Evolutionary conservation across 2,888 invertebrate species (phyloP).

Genomic region (Subacronicta megacephala): DNA sequence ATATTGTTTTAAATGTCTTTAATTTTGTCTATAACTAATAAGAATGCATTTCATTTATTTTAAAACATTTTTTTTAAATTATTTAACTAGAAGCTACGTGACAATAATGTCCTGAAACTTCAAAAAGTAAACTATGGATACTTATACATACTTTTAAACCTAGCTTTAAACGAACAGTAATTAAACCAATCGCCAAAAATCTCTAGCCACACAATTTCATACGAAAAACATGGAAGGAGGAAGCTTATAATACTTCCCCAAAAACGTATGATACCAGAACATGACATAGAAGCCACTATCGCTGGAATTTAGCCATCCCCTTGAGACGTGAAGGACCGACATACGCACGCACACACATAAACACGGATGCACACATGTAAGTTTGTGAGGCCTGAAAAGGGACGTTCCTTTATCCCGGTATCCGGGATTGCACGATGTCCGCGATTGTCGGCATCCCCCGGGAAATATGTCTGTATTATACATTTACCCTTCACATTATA

Average conservation of each 20-base stretch:
- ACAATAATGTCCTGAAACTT: too few species aligned
- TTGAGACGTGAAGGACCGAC: slow-evolving; percentile 26
- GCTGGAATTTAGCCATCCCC: slow-evolving; percentile 33
- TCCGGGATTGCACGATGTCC: slow-evolving; percentile 41
- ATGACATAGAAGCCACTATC: slow-evolving; percentile 31
- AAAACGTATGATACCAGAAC: slow-evolving; percentile 27
- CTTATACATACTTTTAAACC: too few species aligned
- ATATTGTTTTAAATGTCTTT: too few species aligned
- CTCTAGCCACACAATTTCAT: too few species aligned
- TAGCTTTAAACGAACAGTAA: too few species aligned
- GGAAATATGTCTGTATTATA: slow-evolving; percentile 47
- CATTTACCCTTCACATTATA: slow-evolving; percentile 49
- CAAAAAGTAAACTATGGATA: too few species aligned
- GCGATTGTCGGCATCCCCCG: slow-evolving; percentile 37
- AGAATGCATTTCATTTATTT: too few species aligned
- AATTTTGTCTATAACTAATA: too few species aligned
- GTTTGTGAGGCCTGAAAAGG: slow-evolving; percentile 33
- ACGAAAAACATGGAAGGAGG: neutral
- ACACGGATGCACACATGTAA: slow-evolving; percentile 9
- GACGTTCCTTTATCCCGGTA: slow-evolving; percentile 39
- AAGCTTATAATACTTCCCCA: slow-evolving; percentile 22
- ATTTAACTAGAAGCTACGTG: too few species aligned
- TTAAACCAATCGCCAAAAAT: too few species aligned
- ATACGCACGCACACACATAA: neutral
- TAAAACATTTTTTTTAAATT: too few species aligned